Evolutionary conservation across 92 coral and sea anemone genomes (phyloP).

Genomic region (Epizoanthus stellaris): DNA sequence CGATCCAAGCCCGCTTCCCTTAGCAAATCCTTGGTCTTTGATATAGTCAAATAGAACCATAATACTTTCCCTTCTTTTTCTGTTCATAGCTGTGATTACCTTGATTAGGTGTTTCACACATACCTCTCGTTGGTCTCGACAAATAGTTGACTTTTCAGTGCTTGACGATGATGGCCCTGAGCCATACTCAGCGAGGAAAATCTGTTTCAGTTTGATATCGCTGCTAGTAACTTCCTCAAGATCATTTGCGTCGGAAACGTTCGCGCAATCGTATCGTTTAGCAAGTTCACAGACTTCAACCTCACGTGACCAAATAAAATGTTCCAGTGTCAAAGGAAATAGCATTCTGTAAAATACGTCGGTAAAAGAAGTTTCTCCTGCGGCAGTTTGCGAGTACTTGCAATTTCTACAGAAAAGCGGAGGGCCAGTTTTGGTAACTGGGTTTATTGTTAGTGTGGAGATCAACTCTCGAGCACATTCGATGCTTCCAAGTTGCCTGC

Average conservation of each 20-base stretch:
- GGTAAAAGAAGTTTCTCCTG: constrained; percentile 20
- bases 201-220: constrained; percentile 14
- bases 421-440: constrained; percentile 12
- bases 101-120: constrained; percentile 3
- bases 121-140: neutral
- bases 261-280: constrained; percentile 1
- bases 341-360: constrained; percentile 29
- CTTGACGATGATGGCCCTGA: constrained; percentile 1
- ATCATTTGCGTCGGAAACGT: neutral
- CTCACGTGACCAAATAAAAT: constrained; percentile 44
- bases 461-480: constrained; percentile 26
- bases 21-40: constrained; percentile 45
- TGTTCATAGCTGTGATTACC: constrained; percentile 5
- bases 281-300: constrained; percentile 38
- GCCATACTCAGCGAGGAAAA: neutral
- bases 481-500: constrained; percentile 18
- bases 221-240: constrained; percentile 9
- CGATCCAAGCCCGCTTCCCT: constrained; percentile 49
- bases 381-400: neutral
- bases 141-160: neutral
- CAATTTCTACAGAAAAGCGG: constrained; percentile 34
- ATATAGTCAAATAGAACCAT: constrained; percentile 35
- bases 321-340: constrained; percentile 25
- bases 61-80: constrained; percentile 23
- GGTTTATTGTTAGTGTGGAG: neutral